These are phyloP conservation scores for Lepeophtheirus salmonis DNA, from an alignment of 1,140 invertebrate species.

Conservation along the genomic window DNA sequence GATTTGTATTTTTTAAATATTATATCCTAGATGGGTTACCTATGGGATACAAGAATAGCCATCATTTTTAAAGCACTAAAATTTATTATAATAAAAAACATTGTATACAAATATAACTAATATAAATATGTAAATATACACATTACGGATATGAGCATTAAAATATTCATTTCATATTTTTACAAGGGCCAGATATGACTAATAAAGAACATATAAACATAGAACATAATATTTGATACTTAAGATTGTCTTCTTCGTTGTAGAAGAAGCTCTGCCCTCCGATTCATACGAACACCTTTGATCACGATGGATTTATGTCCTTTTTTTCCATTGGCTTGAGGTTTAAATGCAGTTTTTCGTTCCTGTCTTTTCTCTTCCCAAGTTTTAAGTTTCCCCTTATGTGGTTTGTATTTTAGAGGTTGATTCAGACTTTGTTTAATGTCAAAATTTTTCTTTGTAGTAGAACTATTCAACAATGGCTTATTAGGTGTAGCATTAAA, in stretches of 20 bases:
- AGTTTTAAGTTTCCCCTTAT: conserved; percentile 10
- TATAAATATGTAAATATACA: too few relatives aligned
- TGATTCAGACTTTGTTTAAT: conserved; percentile 8
- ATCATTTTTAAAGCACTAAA: too few relatives aligned
- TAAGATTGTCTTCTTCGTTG: not conserved
- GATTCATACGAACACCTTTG: conserved; percentile 17
- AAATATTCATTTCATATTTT: too few relatives aligned
- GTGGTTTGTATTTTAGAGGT: conserved; percentile 12
- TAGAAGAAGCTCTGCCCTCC: conserved; percentile 8
- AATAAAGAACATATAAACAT: too few relatives aligned
- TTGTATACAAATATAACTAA: too few relatives aligned
- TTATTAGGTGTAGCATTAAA: not conserved
- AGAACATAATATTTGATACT: too few relatives aligned
- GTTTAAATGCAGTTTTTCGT: not conserved
- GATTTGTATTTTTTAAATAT: too few relatives aligned
- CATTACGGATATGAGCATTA: too few relatives aligned
- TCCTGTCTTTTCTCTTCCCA: conserved; percentile 11
- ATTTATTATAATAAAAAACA: too few relatives aligned
- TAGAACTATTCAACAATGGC: not conserved
- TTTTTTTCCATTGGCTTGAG: not conserved
- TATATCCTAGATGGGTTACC: too few relatives aligned
- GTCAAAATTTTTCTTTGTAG: conserved; percentile 10
- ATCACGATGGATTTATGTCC: conserved; percentile 3
- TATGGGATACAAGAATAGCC: too few relatives aligned
- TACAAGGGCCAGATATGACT: too few relatives aligned